These are phyloP conservation scores for Smithornis capensis DNA, from an alignment of 2,113 vertebrate genomes.

Conservation along the genomic window DNA sequence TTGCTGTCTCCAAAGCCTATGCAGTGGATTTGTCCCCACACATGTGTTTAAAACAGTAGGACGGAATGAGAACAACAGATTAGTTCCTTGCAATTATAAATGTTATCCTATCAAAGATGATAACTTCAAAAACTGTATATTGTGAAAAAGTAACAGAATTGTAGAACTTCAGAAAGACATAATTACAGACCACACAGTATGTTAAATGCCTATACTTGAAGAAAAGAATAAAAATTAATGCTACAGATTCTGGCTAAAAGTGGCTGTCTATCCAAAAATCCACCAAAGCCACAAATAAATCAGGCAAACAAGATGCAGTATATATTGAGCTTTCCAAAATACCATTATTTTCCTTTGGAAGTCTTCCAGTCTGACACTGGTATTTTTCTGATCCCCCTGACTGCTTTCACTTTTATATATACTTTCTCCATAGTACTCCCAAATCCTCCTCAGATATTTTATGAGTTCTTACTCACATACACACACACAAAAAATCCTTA, in stretches of 20 bases:
- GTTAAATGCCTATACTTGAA: neutral
- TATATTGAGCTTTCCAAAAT: neutral
- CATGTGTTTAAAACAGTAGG: conserved; percentile 58
- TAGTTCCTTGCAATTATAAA: conserved; percentile 47
- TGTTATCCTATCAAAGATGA: conserved; percentile 28
- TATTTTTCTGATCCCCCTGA: neutral
- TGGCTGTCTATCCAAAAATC: neutral
- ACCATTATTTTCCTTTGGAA: neutral
- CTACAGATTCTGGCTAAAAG: neutral
- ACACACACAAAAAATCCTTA: neutral
- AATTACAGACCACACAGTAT: neutral
- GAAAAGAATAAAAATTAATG: neutral
- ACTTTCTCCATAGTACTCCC: neutral
- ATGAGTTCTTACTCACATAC: neutral
- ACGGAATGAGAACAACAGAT: conserved; percentile 62
- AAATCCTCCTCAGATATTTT: neutral
- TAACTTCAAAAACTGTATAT: neutral
- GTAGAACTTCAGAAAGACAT: neutral
- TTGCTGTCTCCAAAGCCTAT: conserved; percentile 57
- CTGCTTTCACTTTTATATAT: neutral
- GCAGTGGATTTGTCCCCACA: conserved; percentile 51
- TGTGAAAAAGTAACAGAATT: neutral
- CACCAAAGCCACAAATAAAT: neutral
- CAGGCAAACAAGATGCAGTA: neutral
- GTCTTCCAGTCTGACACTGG: neutral